Evolutionary conservation across 2,113 vertebrate species (phyloP).

Genomic region (Calidris pygmaea): DNA sequence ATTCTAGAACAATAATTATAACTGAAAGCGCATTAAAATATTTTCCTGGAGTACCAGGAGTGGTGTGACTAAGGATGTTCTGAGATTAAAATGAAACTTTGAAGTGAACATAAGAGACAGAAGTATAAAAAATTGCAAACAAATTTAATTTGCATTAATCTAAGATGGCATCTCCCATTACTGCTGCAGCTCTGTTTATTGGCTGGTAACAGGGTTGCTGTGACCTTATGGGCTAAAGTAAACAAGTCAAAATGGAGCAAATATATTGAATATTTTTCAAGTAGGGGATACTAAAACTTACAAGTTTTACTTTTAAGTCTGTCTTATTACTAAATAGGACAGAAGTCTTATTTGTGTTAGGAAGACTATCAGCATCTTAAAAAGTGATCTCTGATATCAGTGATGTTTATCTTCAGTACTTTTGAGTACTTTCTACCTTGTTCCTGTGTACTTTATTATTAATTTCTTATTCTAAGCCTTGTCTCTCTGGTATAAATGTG

Average conservation of each 20-base stretch:
- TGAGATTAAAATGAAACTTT: constrained; percentile 29
- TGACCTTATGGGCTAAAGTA: constrained; percentile 62
- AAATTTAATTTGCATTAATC: constrained; percentile 71
- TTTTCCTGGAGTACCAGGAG: constrained; percentile 5
- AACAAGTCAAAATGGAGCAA: constrained; percentile 17
- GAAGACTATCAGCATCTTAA: neutral
- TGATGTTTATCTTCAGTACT: neutral
- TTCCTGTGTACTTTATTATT: neutral
- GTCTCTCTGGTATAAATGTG: neutral
- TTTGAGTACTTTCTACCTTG: neutral
- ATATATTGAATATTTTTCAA: neutral
- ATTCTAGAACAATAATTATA: constrained; percentile 31
- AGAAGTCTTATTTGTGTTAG: neutral
- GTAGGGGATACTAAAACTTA: neutral
- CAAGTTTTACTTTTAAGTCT: too few relatives aligned
- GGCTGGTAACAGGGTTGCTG: constrained; percentile 33
- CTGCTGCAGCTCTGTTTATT: constrained; percentile 50
- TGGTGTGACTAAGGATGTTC: constrained; percentile 37
- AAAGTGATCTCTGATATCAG: neutral
- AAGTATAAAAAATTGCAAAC: constrained; percentile 47
- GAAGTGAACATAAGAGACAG: constrained; percentile 32
- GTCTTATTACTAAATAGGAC: neutral
- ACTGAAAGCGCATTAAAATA: constrained; percentile 34
- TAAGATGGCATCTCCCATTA: constrained; percentile 67
- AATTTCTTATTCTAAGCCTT: neutral